Evolutionary conservation across 2,888 invertebrate species (phyloP).

Genomic region (Lithodes maja): DNA sequence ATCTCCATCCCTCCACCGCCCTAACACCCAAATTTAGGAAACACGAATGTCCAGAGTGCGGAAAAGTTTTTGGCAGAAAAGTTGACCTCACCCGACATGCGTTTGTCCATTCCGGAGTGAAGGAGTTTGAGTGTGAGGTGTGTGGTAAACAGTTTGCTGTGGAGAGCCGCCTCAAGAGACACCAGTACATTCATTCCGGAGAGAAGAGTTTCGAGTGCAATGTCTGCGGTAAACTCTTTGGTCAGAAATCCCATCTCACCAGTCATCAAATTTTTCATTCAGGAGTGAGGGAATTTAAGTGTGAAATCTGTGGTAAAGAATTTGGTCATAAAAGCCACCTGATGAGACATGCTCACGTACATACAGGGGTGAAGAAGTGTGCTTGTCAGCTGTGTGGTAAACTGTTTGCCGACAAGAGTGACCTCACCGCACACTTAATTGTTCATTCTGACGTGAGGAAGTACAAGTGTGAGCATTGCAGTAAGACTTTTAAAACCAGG

Average conservation of each 20-base stretch:
- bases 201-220: background rate
- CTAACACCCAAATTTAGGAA: background rate
- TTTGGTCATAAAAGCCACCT: too few species aligned
- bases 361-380: background rate
- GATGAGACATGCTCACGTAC: background rate
- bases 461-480: background rate
- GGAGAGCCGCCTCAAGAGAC: background rate
- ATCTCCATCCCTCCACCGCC: too few species aligned
- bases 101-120: background rate
- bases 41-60: slow-evolving; percentile 6
- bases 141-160: background rate
- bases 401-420: background rate
- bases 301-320: too few species aligned
- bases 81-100: slow-evolving; percentile 1
- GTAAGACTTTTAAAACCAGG: background rate
- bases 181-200: background rate
- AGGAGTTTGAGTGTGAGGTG: background rate
- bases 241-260: background rate
- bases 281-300: too few species aligned
- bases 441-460: background rate
- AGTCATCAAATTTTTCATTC: background rate
- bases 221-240: background rate
- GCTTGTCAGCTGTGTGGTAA: background rate
- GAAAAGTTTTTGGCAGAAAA: slow-evolving; percentile 19
- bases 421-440: background rate